Evolutionary conservation across 2,888 invertebrate genomes (phyloP), one percentile per base, ranked within the genome.

Genomic region (Orthosia gothica): DNA sequence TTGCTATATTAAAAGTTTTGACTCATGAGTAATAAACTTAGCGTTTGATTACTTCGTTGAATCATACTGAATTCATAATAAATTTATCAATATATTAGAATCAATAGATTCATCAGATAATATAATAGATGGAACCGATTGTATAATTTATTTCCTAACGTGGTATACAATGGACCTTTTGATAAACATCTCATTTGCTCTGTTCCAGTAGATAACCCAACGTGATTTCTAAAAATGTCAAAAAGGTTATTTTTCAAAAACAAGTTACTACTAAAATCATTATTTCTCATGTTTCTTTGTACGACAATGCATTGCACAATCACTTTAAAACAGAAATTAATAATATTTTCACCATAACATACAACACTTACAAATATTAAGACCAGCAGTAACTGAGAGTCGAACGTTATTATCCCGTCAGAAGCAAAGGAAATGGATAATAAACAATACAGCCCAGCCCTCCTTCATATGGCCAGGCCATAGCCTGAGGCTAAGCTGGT

Each of bases 381-480:
- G 65, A 69, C 76, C 65, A 16, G 32, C 65, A 62, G 76, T 81
- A 71, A 70, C 50, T 20, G 32, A 65, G 68, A 70, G 32, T 55
- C 26, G 50, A 74, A 55, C 64, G 81, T 76, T 78, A 87, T 87
- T 85, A 84, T 72, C 64, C 74, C 70, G 82, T 72, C 79, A 78
- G 50, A 59, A 78, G 52, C 47, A 73, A 76, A 85, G 85, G 87
- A 87, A 87, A 87, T 87, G 72, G 76, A 72, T 76, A 82, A 85
- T 85, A 85, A 85, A 85, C 74, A 82, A 82, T 70, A 54, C 73
- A 32, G 63, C 62, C 74, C 74, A 76, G 82, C 85, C 79, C 74
- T 82, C 72, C 57, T 78, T 69, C 75, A 61, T 67, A 68, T 55
- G 62, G 71, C 61, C 67, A 59, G 49, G 62, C 65, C 50, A 47